Conservation (phyloP, 2,113 vertebrate genomes). For the Mandrillus leucophaeus region DNA sequence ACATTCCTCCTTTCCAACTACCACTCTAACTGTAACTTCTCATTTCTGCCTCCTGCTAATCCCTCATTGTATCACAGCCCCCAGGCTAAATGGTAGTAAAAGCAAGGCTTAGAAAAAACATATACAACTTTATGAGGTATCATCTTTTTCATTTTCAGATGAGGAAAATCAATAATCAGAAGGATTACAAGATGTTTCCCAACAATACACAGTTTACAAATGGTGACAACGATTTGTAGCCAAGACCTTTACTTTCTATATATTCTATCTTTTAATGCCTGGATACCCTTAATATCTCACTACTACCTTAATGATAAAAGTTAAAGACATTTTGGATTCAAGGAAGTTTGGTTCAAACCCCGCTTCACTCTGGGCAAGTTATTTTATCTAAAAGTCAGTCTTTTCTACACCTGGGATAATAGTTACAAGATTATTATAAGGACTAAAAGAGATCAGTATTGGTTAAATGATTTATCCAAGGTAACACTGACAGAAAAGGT, state of each 20-base stretch:
- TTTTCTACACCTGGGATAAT: slow-evolving; percentile 33
- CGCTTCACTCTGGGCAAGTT: background rate
- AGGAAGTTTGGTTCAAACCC: background rate
- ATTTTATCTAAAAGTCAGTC: slow-evolving; percentile 1
- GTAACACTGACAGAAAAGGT: background rate
- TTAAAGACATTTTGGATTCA: slow-evolving; percentile 23
- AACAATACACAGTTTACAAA: slow-evolving; percentile 18
- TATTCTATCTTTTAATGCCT: background rate
- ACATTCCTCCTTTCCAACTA: slow-evolving; percentile 40
- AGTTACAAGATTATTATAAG: slow-evolving; percentile 8
- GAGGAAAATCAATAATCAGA: slow-evolving; percentile 49
- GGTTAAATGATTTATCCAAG: background rate
- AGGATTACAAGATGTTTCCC: background rate
- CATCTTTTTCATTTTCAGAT: slow-evolving; percentile 29
- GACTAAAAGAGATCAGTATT: background rate
- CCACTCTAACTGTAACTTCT: slow-evolving; percentile 20
- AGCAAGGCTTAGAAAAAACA: slow-evolving; percentile 23
- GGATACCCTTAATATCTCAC: background rate
- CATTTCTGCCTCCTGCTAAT: slow-evolving; percentile 45
- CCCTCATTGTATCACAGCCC: slow-evolving; percentile 1
- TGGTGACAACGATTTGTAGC: background rate
- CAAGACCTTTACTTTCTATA: background rate
- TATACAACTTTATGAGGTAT: slow-evolving; percentile 21
- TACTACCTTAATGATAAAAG: slow-evolving; percentile 5
- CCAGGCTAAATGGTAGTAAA: slow-evolving; percentile 38